Conservation (phyloP, 2,113 vertebrate genomes). For the Nestor notabilis region DNA sequence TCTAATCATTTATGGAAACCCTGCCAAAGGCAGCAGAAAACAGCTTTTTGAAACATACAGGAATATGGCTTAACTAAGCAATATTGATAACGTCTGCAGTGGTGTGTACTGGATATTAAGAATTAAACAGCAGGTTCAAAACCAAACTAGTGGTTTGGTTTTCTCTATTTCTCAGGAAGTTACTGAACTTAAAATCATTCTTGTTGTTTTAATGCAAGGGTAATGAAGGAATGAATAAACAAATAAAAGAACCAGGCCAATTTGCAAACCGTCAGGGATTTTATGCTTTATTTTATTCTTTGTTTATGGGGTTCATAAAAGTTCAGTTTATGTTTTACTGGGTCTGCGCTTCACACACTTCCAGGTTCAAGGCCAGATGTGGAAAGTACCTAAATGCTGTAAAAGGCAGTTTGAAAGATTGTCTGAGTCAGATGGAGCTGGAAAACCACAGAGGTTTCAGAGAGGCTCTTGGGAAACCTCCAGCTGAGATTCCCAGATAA, state of each 20-base stretch:
- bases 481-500: conserved; percentile 49
- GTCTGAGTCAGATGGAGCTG: neutral
- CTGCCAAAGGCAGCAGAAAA: neutral
- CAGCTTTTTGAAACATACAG: neutral
- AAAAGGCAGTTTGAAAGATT: conserved; percentile 29
- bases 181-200: neutral
- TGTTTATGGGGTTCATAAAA: conserved; percentile 53
- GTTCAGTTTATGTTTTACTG: conserved; percentile 54
- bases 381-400: conserved; percentile 61
- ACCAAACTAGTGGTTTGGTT: neutral
- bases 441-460: conserved; percentile 19
- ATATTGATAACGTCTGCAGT: neutral
- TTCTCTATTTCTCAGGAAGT: conserved; percentile 17
- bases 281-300: conserved; percentile 47
- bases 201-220: neutral
- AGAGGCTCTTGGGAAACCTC: conserved; percentile 30
- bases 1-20: neutral
- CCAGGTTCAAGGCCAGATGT: conserved; percentile 42
- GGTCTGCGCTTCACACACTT: conserved; percentile 9
- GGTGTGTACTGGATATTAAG: neutral
- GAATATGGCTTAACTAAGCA: neutral
- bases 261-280: conserved; percentile 4
- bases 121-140: neutral
- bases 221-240: neutral
- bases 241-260: conserved; percentile 13